Conservation (phyloP, 2,888 invertebrate genomes). For the Margaritifera margaritifera region DNA sequence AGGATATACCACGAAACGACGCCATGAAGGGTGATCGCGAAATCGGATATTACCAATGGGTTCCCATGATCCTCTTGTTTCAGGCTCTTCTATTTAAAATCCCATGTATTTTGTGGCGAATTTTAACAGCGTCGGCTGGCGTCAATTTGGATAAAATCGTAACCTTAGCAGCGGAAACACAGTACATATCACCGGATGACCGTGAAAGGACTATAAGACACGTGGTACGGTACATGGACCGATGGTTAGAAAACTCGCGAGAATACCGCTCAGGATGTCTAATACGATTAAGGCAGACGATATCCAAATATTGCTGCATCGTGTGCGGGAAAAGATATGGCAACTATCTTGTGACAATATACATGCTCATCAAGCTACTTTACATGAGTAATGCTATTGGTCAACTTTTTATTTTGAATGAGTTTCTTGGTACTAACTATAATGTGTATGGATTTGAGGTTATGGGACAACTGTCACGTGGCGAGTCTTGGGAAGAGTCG, state of each 20-base stretch:
- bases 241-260: conserved; percentile 73
- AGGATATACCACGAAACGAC: conserved; percentile 71
- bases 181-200: conserved; percentile 72
- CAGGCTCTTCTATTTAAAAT: conserved; percentile 75
- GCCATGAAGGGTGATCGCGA: conserved; percentile 70
- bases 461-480: conserved; percentile 73
- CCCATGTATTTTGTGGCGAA: conserved; percentile 74
- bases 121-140: conserved; percentile 68
- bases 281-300: conserved; percentile 68
- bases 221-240: conserved; percentile 74
- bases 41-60: conserved; percentile 74
- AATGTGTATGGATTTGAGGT: conserved; percentile 74
- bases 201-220: conserved; percentile 72
- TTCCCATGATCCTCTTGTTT: conserved; percentile 74
- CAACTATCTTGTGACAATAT: conserved; percentile 74
- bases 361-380: conserved; percentile 73
- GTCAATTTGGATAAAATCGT: conserved; percentile 72
- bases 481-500: conserved; percentile 69
- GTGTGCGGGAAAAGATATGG: conserved; percentile 73
- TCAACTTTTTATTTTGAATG: conserved; percentile 74
- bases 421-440: conserved; percentile 74
- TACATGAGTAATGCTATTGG: conserved; percentile 74
- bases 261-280: conserved; percentile 72
- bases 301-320: conserved; percentile 71
- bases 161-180: conserved; percentile 73